Base-by-base conservation (phyloP, 2,797 vertebrate species). In the Hydrocynus forskahlii region DNA sequence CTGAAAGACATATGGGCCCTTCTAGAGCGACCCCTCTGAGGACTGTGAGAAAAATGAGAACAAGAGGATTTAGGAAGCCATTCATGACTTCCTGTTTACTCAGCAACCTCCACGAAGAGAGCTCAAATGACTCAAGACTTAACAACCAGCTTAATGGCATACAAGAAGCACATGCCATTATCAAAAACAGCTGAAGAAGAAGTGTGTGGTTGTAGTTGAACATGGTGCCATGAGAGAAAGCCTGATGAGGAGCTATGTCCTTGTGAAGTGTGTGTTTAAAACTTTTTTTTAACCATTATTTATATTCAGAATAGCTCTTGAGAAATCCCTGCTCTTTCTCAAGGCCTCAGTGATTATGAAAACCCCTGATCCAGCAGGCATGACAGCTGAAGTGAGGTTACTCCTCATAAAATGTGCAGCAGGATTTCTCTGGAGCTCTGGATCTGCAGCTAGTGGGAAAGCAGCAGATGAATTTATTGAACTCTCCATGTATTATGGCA, bases 71-170 rank as follows among this genome's bases (percentile, higher is more conserved):
- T 74, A 35, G 48, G 21, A 54, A 72, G 69, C 19, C 50, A 38
- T 35, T 0, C 63, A 25, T 45, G 62, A n/a, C 62, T 82, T 82
- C 81, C 81, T 82, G 81, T 82, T 82, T 82, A 82, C 40, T 67
- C 57, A 72, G 8, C 78, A 68, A 45, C 12, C 59, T 71, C 19
- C 16, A 35, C 16, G 17, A 38, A 45, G 67, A 3, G 50, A 71
- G 55, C 19, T 19, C 62, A 68, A n/a, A 68, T 82, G 76, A 72
- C 69, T 72, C 69, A 55, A 72, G 76, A 52, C 68, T 70, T 38
- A 70, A 71, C 48, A 71, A 50, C 43, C 60, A 63, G 60, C 14
- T 16, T 63, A 29, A 63, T 63, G 60, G 25, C 7, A 10, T n/a
- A 66, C 69, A 29, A 52, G 25, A 54, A 48, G 10, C 69, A 72